phyloP scores from a whole-genome alignment of 92 coral and sea anemone genomes.

The Metridium senile region DNA sequence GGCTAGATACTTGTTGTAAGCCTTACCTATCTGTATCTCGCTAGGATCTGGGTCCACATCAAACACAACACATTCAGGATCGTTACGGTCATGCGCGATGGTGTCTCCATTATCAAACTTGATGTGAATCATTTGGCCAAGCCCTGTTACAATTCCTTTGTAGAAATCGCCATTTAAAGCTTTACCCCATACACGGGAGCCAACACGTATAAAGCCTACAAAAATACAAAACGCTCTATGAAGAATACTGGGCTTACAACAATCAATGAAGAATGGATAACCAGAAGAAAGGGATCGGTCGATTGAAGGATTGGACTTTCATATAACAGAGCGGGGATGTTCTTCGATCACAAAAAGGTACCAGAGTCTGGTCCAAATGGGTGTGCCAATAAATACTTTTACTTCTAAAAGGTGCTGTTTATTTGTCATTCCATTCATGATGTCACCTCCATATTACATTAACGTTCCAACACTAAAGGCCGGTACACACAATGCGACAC shows the following conservation, averaged over 20 bases:
- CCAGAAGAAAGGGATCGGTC: too few relatives aligned
- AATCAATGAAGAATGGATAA: too few relatives aligned
- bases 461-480: too few relatives aligned
- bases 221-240: not conserved
- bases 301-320: too few relatives aligned
- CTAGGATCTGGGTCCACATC: constrained; percentile 87
- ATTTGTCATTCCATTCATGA: not conserved
- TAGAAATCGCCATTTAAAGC: constrained; percentile 98
- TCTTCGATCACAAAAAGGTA: too few relatives aligned
- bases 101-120: constrained; percentile 98
- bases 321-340: too few relatives aligned
- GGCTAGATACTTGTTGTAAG: too few relatives aligned
- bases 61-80: constrained; percentile 92
- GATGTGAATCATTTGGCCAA: constrained; percentile 95
- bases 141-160: constrained; percentile 91
- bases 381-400: too few relatives aligned
- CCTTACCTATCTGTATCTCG: constrained; percentile 74
- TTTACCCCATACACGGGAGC: constrained; percentile 97
- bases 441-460: too few relatives aligned
- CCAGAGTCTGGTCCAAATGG: too few relatives aligned
- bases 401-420: too few relatives aligned
- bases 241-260: not conserved
- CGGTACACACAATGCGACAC: too few relatives aligned
- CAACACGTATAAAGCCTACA: constrained; percentile 96
- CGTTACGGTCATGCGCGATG: constrained; percentile 89